Base-by-base conservation (phyloP, 64 coral and sea anemone genomes). In the Astreopora myriophthalma region DNA sequence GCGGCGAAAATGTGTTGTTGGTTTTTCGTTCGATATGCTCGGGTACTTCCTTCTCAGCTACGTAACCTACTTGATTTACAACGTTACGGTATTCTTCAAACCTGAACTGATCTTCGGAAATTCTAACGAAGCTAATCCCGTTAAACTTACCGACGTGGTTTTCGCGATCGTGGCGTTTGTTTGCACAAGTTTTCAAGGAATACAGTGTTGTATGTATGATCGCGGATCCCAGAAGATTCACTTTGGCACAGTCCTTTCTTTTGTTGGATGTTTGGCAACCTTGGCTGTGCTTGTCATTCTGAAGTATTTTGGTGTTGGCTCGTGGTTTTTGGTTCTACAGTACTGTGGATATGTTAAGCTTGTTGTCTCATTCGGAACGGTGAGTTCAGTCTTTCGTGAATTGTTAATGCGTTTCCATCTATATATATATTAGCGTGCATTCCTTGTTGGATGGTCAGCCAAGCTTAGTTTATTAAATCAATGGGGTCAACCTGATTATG, bases 291-390 rank as follows among this genome's bases (percentile, higher is more conserved):
- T 90, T 16, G 85, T 86, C 14, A 28, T 75, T 24, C 22, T 94
- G 12, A 88, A 73, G 27, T 80, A 1, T 19, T 94, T 80, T 32
- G 77, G 89, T 9, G 7, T 93, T 28, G 31, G 85, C 16, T 80
- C 95, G 6, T 90, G 88, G 58, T 38, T 93, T 20, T 51, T 93
- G 23, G 91, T 90, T 9, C 81, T 96, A 0, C 74, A 93, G 73
- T 96, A 93, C 2, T 96, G 95, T 35, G 95, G 95, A 36, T 96
- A 96, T 33, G 79, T 96, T 26, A 96, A 96, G 16, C 69, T 96
- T 57, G 87, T 75, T 94, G 95, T 96, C 0, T 96, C 95, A 6
- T 94, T 93, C 33, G 83, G 88, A 16, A 90, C 91, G 79, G 95
- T 96, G 80, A 90, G 94, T 64, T 58, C n/a, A n/a, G n/a, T n/a